Evolutionary conservation across 2,797 vertebrate genomes (phyloP), one percentile per base, ranked within the genome.

Genomic region (Pempheris klunzingeri): DNA sequence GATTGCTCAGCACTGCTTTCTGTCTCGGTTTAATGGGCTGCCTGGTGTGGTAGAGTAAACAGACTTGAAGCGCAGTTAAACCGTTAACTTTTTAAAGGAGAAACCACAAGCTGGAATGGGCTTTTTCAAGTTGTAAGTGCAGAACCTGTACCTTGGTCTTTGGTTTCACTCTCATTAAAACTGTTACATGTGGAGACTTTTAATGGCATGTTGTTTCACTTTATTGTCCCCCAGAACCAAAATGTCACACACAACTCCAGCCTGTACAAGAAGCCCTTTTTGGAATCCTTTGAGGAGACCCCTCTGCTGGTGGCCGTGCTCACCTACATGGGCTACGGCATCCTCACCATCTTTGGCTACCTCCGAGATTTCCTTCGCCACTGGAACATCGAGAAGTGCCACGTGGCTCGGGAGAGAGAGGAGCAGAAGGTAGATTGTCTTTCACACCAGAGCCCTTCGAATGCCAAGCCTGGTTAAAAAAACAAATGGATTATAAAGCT

Each of bases 271-370:
- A 96, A 94, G 84, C 96, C 96, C 0, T 99, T 97, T 77, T 91
- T 92, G 62, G 97, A 99, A 89, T 96, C 94, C 3, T 99, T 96
- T 80, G 98, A 99, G 87, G 97, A 99, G 93, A 99, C 98, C 0
- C 98, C 98, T 0, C 96, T 99, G 72, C 91, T 99, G 82, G 97
- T 99, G 81, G 98, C 98, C 1, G 98, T 99, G 81, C 95, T 99
- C 86, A 99, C 98, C 10, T 99, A 99, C 2, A 96, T 99, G 91
- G 97, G 98, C 22, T 99, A 99, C 0, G 97, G 97, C 59, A 97
- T 99, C 70, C 97, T 99, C 80, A 99, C 98, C 53, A 91, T 99
- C 81, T 99, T 99, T 44, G 98, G 97, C n/a, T 99, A 99, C 90
- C 95, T 99, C 89, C 92, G 97, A 65, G 98, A 99, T 92, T 98